Evolutionary conservation across 2,888 invertebrate genomes (phyloP).

Genomic region (Lutraria lutraria): DNA sequence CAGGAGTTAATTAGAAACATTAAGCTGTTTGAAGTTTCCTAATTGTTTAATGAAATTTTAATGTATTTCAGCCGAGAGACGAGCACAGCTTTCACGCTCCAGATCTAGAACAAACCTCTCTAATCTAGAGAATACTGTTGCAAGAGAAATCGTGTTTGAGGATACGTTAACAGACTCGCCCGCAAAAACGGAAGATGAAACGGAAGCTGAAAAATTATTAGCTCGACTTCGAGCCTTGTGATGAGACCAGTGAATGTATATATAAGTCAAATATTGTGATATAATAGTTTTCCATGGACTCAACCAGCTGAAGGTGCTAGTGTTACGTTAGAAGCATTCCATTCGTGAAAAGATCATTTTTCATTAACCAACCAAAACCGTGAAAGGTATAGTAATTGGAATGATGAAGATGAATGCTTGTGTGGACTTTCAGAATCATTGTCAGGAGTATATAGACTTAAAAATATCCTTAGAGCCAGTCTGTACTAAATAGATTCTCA

Average conservation of each 20-base stretch:
- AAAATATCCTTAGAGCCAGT: background rate
- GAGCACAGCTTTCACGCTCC: conserved; percentile 95
- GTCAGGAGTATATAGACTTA: background rate
- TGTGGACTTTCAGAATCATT: background rate
- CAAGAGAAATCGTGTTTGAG: conserved; percentile 84
- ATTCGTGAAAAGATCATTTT: background rate
- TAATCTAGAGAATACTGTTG: conserved; percentile 76
- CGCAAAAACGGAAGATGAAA: conserved; percentile 67
- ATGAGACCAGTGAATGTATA: conserved; percentile 28
- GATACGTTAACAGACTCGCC: conserved; percentile 71
- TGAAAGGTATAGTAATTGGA: background rate
- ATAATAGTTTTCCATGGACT: background rate
- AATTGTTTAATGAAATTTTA: background rate
- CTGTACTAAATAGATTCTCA: background rate
- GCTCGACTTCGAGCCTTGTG: conserved; percentile 82
- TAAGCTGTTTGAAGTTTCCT: background rate
- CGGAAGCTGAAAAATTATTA: conserved; percentile 83
- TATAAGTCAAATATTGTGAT: background rate
- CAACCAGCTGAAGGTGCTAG: background rate
- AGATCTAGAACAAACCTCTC: conserved; percentile 90
- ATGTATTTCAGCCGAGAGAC: conserved; percentile 92
- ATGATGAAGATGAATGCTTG: background rate
- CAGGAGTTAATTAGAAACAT: background rate
- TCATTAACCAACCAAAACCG: background rate
- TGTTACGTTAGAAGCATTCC: background rate